Conservation (phyloP, 2,888 invertebrate species). For the Choristoneura rosaceana region DNA sequence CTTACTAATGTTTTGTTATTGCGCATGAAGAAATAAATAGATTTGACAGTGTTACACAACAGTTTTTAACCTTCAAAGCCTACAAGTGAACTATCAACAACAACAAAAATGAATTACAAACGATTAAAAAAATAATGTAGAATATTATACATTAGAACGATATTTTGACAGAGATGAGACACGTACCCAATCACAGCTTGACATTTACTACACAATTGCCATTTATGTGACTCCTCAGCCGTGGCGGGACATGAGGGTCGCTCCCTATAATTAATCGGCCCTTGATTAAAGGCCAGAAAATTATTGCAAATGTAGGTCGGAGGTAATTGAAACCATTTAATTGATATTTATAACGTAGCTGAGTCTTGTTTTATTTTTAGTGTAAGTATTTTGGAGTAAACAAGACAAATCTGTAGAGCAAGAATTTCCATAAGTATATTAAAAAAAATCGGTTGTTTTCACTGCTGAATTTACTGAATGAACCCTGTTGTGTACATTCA, state of each 20-base stretch:
- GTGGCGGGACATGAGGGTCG: slow-evolving; percentile 7
- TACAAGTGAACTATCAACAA: not conserved
- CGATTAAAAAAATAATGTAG: not conserved
- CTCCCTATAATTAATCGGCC: slow-evolving; percentile 10
- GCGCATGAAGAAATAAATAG: slow-evolving; percentile 27
- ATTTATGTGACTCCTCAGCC: slow-evolving; percentile 16
- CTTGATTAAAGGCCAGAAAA: slow-evolving; percentile 5
- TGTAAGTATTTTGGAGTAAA: too few relatives aligned
- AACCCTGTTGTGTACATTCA: too few relatives aligned
- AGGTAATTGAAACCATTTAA: not conserved
- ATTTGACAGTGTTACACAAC: slow-evolving; percentile 11
- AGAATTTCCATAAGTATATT: too few relatives aligned
- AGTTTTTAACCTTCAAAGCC: not conserved
- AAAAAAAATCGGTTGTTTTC: too few relatives aligned
- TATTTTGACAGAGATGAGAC: slow-evolving; percentile 4
- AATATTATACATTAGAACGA: not conserved
- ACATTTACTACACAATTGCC: slow-evolving; percentile 18
- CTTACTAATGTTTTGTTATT: slow-evolving; percentile 66
- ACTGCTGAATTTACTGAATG: too few relatives aligned
- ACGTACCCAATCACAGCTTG: slow-evolving; percentile 8
- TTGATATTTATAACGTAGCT: not conserved
- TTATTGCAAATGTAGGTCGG: not conserved
- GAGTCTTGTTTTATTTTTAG: not conserved
- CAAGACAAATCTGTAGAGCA: too few relatives aligned
- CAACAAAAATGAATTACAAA: not conserved